Conservation (phyloP, 2,113 vertebrate species). For the Sphyrna mokarran region DNA sequence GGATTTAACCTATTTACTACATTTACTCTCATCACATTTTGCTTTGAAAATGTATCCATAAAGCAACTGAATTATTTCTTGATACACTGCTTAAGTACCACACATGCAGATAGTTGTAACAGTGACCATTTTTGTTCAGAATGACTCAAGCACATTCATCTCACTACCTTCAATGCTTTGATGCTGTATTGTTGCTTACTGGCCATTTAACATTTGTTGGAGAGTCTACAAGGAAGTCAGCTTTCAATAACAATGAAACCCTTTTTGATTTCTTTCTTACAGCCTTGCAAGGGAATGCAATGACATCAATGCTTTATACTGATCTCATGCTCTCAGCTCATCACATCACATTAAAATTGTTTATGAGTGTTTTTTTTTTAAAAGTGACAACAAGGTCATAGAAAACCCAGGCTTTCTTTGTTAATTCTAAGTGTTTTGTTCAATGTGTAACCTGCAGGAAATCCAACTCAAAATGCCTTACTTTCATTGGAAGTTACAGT, state of each 20-base stretch:
- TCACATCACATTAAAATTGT: not conserved
- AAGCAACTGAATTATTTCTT: not conserved
- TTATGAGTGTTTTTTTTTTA: not conserved
- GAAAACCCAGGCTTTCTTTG: constrained; percentile 37
- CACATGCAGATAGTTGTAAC: not conserved
- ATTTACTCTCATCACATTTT: not conserved
- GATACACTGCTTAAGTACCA: too few species aligned
- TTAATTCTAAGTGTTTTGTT: not conserved
- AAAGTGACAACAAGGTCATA: constrained; percentile 41
- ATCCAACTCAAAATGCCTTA: not conserved
- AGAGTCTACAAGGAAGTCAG: not conserved
- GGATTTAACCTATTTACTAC: not conserved
- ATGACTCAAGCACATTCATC: not conserved
- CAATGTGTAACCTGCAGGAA: not conserved
- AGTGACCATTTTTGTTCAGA: not conserved
- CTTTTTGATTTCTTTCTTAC: not conserved
- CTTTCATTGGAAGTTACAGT: not conserved
- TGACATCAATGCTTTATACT: not conserved
- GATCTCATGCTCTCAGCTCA: not conserved
- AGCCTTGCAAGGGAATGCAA: not conserved
- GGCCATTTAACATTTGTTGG: not conserved
- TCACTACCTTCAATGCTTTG: not conserved
- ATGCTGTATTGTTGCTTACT: not conserved
- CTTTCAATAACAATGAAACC: not conserved
- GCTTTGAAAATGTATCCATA: not conserved